A percentile compares a stretch with the other conserved stretches of the same genome.
Evolutionary conservation across 2,888 invertebrate species (phyloP).

Genomic region (Heliconius ethilla): DNA sequence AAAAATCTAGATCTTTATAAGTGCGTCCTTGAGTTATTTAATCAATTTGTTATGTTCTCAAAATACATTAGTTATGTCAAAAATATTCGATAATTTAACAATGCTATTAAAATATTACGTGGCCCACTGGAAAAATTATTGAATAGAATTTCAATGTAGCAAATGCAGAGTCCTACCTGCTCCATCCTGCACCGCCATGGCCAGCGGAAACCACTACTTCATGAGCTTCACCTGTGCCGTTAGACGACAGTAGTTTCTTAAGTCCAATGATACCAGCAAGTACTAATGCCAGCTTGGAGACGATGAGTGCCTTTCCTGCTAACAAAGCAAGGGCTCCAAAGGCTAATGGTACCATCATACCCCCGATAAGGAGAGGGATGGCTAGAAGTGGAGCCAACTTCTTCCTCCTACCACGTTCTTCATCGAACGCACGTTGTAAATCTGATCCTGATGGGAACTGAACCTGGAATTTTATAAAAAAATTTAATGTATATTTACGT

Average conservation of each 20-base stretch:
- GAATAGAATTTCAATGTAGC: background rate
- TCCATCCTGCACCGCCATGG: constrained; percentile 88
- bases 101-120: too few relatives aligned
- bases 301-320: constrained; percentile 92
- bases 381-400: constrained; percentile 88
- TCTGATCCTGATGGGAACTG: constrained; percentile 88
- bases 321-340: constrained; percentile 90
- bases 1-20: too few relatives aligned
- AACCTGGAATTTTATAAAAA: constrained; percentile 75
- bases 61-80: too few relatives aligned
- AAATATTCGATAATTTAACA: too few relatives aligned
- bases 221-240: constrained; percentile 84
- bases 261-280: constrained; percentile 92
- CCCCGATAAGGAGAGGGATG: constrained; percentile 90
- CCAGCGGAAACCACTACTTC: constrained; percentile 87
- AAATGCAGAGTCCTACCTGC: constrained; percentile 63
- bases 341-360: constrained; percentile 90
- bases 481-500: too few relatives aligned
- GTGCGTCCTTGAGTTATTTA: too few relatives aligned
- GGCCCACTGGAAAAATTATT: background rate
- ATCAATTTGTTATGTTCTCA: too few relatives aligned
- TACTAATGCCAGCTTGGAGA: constrained; percentile 91
- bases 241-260: constrained; percentile 89
- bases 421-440: constrained; percentile 83
- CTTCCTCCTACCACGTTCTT: constrained; percentile 87